Evolutionary conservation across 2,797 vertebrate genomes (phyloP).

Genomic region (Acipenser transmontanus): DNA sequence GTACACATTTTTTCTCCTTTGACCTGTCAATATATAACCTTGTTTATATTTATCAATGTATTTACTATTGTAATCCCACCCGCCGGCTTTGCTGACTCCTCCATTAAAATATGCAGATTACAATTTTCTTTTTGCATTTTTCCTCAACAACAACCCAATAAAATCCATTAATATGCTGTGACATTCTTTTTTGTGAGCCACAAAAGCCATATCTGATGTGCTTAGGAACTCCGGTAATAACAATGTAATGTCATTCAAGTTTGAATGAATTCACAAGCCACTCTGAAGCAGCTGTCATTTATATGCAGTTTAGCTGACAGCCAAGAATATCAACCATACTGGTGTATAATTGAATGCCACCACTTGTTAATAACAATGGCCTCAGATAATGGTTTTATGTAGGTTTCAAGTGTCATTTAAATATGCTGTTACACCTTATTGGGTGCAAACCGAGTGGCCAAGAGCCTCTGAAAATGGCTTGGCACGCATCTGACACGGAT

Average conservation of each 20-base stretch:
- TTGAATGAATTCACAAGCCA: constrained; percentile 5
- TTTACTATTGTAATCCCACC: neutral
- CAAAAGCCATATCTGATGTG: neutral
- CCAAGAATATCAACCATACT: neutral
- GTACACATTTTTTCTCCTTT: neutral
- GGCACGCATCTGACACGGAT: no score
- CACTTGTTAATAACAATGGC: no score
- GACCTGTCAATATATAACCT: neutral
- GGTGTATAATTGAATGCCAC: no score
- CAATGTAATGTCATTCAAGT: neutral
- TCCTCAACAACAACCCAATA: neutral
- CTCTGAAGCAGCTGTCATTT: neutral
- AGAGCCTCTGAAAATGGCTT: no score
- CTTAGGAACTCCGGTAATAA: neutral
- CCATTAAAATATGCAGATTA: constrained; percentile 4
- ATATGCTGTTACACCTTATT: no score
- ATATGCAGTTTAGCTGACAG: neutral
- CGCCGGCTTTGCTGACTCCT: neutral
- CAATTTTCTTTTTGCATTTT: neutral
- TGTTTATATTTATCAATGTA: neutral
- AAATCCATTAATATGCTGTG: constrained; percentile 3
- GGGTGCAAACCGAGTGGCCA: no score
- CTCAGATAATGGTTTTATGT: no score
- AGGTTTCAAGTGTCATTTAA: no score
- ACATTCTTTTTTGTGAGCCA: neutral